Evolutionary conservation across 2,797 vertebrate genomes (phyloP), one percentile per base, ranked within the genome.

Genomic region (Otus scops): DNA sequence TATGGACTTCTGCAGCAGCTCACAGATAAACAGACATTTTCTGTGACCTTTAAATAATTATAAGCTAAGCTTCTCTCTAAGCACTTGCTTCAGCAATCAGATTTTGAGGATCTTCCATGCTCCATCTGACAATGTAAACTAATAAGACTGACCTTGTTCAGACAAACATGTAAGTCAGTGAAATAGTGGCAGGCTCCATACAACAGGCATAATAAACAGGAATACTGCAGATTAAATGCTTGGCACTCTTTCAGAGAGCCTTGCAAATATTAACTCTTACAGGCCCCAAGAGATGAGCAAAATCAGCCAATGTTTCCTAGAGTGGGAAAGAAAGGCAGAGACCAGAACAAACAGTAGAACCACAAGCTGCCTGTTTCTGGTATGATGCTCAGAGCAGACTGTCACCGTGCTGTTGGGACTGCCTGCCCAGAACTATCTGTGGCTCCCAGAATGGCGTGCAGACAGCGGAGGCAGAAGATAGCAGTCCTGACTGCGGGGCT

Each of bases 141-240:
- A 80, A 95, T 61, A 93, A 95, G 64, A 81, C 81, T 93, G 93
- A 91, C 94, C 95, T 91, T 91, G 86, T 74, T 94, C 86, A 88
- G 85, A 78, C 60, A 73, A 92, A 95, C 54, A 34, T 77, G 45
- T 82, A 78, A 91, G 57, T 75, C 54, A 21, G 77, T 76, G 96
- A 48, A 93, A 61, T 59, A 80, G 78, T 24, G 64, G 84, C 81
- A 87, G 48, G 80, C 85, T 95, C 77, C 70, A 47, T 85, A 68
- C 81, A 89, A 24, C 71, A 96, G 65, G 88, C 95, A 85, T 77
- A 85, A 92, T 79, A 93, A 97, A 91, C 91, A 96, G 89, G 75
- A 95, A 91, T 95, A 78, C 45, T 93, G 85, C 65, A 92, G 95
- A 95, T 96, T 93, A 95, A 95, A 94, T 81, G 91, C 57, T 88